Conservation (phyloP, 2,113 vertebrate genomes). For the Burhinus oedicnemus region DNA sequence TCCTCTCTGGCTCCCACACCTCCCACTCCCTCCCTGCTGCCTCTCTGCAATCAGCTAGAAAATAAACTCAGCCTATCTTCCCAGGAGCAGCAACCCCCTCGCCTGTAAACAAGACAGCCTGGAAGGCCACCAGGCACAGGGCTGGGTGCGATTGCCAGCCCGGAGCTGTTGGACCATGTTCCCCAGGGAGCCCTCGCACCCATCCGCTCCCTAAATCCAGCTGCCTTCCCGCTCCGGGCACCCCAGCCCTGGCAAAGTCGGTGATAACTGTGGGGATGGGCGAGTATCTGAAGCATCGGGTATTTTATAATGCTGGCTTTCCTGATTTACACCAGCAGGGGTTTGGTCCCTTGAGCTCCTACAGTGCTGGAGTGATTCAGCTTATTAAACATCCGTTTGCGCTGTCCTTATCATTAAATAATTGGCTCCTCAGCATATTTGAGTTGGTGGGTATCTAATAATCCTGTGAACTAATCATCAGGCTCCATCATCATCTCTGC, state of each 20-base stretch:
- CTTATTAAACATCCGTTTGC: neutral
- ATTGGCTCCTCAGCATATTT: conserved; percentile 32
- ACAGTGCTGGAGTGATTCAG: neutral
- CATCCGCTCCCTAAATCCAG: neutral
- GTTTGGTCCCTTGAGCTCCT: neutral
- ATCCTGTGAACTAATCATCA: conserved; percentile 5
- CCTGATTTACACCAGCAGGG: neutral
- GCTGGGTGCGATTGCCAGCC: neutral
- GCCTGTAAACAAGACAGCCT: neutral
- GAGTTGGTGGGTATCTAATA: conserved; percentile 20
- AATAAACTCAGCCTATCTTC: neutral
- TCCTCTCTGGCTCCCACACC: neutral
- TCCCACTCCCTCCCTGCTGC: neutral
- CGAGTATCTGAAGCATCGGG: rapidly evolving
- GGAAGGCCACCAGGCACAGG: neutral
- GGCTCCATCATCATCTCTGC: neutral
- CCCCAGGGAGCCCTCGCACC: neutral
- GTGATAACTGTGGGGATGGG: rapidly evolving
- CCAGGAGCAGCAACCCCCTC: neutral
- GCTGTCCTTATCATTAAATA: conserved; percentile 18
- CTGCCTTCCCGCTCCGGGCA: neutral
- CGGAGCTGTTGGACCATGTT: rapidly evolving
- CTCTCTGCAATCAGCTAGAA: neutral
- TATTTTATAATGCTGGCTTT: neutral
- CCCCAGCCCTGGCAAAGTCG: neutral